These are phyloP conservation scores for Oryzias woworae DNA, from an alignment of 2,113 vertebrate genomes.

Conservation along the genomic window DNA sequence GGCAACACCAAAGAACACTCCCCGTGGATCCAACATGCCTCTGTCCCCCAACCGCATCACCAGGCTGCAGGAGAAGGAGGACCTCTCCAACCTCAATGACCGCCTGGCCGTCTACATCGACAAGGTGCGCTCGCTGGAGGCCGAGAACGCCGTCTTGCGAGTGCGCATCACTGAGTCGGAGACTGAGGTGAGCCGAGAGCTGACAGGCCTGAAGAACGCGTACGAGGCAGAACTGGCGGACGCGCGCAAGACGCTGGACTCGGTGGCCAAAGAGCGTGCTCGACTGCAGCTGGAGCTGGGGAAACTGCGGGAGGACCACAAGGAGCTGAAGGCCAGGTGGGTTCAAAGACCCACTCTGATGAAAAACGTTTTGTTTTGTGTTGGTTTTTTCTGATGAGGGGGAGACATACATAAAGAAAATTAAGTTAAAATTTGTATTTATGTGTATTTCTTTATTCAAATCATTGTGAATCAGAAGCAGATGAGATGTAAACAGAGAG, in stretches of 20 bases:
- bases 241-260: slow-evolving; percentile 95
- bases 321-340: slow-evolving; percentile 94
- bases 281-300: slow-evolving; percentile 92
- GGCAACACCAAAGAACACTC: slow-evolving; percentile 88
- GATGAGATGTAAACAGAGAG: no score
- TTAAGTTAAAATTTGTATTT: no score
- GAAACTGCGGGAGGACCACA: slow-evolving; percentile 90
- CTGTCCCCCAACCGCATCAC: slow-evolving; percentile 94
- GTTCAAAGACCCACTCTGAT: slow-evolving; percentile 16
- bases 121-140: slow-evolving; percentile 93
- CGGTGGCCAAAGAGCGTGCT: slow-evolving; percentile 94
- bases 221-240: slow-evolving; percentile 94
- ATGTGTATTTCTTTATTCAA: no score
- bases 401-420: no score
- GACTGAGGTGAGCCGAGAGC: slow-evolving; percentile 91
- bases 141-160: slow-evolving; percentile 89
- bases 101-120: slow-evolving; percentile 95
- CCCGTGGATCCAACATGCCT: slow-evolving; percentile 67
- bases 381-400: no score
- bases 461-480: no score
- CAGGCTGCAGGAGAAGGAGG: slow-evolving; percentile 96
- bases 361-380: no score
- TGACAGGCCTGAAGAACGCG: slow-evolving; percentile 90
- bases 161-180: slow-evolving; percentile 96
- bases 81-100: slow-evolving; percentile 94